These are phyloP conservation scores for Gymnoscopelus microlampas DNA, from an alignment of 2,797 vertebrate species.

Conservation along the genomic window DNA sequence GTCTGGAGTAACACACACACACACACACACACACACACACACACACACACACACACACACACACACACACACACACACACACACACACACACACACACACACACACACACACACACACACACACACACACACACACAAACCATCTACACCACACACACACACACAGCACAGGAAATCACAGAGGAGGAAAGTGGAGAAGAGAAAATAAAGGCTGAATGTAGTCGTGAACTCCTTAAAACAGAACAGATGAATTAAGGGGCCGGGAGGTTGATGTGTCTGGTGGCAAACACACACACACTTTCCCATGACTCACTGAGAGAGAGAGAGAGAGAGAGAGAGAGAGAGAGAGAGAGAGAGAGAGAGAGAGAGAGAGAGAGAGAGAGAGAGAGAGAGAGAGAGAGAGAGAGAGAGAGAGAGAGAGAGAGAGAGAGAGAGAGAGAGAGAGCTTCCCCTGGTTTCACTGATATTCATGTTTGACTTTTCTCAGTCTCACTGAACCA, in stretches of 20 bases:
- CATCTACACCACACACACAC: constrained; percentile 10
- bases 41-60: neutral
- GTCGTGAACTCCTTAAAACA: constrained; percentile 28
- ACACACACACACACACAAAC: constrained; percentile 12
- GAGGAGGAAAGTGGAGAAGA: constrained; percentile 8
- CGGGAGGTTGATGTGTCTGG: constrained; percentile 24
- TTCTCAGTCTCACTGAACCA: too few species aligned
- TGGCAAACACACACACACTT: constrained; percentile 14
- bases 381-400: neutral
- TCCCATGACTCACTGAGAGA: constrained; percentile 31
- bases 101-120: constrained; percentile 12
- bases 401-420: neutral
- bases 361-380: neutral
- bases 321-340: constrained; percentile 6
- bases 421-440: neutral
- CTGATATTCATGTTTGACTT: too few species aligned
- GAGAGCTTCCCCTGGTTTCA: neutral
- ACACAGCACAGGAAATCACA: constrained; percentile 19
- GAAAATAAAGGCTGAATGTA: constrained; percentile 30
- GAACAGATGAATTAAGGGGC: constrained; percentile 25
- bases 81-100: constrained; percentile 1
- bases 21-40: constrained; percentile 13
- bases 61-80: constrained; percentile 1
- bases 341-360: neutral
- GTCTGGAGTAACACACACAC: constrained; percentile 29